phyloP scores from a whole-genome alignment of 2,113 vertebrate genomes.

The Calidris pygmaea region DNA sequence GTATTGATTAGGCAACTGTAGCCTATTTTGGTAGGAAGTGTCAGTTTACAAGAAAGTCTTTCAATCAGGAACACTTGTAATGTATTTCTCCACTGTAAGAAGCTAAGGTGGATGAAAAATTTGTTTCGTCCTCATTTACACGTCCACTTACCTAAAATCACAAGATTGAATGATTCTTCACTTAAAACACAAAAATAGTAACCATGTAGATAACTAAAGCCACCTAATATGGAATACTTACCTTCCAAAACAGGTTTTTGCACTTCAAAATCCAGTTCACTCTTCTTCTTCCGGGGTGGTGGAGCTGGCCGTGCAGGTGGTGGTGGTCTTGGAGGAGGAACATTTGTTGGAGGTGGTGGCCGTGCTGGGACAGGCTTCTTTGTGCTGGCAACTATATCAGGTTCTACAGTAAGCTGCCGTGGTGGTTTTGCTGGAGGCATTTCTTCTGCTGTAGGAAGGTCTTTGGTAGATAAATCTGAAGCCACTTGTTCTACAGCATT shows the following conservation, averaged over 20 bases:
- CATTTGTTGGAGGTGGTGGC: slow-evolving; percentile 85
- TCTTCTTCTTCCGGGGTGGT: slow-evolving; percentile 88
- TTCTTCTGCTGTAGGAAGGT: slow-evolving; percentile 71
- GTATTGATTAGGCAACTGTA: background rate
- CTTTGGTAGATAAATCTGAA: slow-evolving; percentile 68
- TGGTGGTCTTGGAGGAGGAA: slow-evolving; percentile 90
- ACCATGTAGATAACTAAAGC: background rate
- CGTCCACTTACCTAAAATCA: background rate
- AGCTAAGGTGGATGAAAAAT: background rate
- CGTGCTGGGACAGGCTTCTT: slow-evolving; percentile 91
- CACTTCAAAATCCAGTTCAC: slow-evolving; percentile 80
- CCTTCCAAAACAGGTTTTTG: slow-evolving; percentile 86
- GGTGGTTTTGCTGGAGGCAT: slow-evolving; percentile 86
- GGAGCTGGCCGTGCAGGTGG: slow-evolving; percentile 87
- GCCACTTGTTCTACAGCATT: slow-evolving; percentile 78
- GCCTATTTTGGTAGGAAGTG: background rate
- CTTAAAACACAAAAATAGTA: background rate
- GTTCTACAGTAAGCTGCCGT: slow-evolving; percentile 87
- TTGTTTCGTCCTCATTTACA: background rate
- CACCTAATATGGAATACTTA: slow-evolving; percentile 55
- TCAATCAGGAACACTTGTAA: background rate
- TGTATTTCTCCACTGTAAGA: background rate
- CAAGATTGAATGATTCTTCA: background rate
- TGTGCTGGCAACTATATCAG: slow-evolving; percentile 97
- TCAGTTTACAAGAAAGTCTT: background rate